These are phyloP conservation scores for Germaria angustata DNA, from an alignment of 2,888 invertebrate genomes.

Conservation along the genomic window DNA sequence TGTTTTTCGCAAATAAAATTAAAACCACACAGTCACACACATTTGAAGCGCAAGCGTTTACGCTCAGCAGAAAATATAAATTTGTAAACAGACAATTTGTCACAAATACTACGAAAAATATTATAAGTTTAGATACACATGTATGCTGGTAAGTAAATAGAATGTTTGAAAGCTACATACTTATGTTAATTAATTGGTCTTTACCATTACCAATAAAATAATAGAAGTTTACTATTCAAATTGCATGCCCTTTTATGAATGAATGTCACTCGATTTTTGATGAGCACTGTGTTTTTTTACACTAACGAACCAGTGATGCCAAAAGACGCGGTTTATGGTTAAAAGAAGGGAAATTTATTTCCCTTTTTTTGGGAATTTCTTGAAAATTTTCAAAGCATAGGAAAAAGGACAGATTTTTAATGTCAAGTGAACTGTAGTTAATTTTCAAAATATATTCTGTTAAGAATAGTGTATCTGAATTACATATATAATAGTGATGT, in stretches of 20 bases:
- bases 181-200: background rate
- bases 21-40: conserved; percentile 27
- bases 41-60: conserved; percentile 38
- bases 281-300: no score
- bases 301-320: no score
- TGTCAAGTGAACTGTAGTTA: no score
- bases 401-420: no score
- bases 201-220: background rate
- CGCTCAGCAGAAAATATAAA: conserved; percentile 24
- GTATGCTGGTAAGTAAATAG: background rate
- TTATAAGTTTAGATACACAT: conserved; percentile 34
- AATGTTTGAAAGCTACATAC: background rate
- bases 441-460: no score
- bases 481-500: no score
- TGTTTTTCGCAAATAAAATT: conserved; percentile 48
- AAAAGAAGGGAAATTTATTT: no score
- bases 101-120: conserved; percentile 42
- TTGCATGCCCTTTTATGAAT: background rate
- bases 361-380: no score
- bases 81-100: conserved; percentile 47
- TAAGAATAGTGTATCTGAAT: no score
- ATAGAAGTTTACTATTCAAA: background rate
- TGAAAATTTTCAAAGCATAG: no score
- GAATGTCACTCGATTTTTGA: no score
- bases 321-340: no score